A percentile compares a stretch with the other conserved stretches of the same genome.
Evolutionary conservation across 1,140 invertebrate species (phyloP).

Genomic region (Drosophila cardini): DNA sequence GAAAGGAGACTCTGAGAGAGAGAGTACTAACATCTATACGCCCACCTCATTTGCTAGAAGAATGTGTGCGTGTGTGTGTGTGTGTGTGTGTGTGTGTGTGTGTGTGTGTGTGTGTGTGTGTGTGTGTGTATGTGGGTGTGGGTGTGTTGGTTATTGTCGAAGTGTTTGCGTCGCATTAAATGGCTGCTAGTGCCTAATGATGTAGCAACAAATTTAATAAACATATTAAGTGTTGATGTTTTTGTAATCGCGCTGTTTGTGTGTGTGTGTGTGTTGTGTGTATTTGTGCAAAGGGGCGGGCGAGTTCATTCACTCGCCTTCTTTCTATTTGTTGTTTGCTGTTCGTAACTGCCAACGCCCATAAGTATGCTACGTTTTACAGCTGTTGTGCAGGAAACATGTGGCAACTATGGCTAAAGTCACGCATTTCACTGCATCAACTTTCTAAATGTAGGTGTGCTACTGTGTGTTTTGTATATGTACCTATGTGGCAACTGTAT

Average conservation of each 20-base stretch:
- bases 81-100: constrained; percentile 27
- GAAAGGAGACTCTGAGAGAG: neutral
- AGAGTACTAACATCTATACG: neutral
- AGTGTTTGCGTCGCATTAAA: constrained; percentile 77
- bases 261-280: constrained; percentile 5
- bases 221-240: constrained; percentile 83
- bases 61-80: constrained; percentile 7
- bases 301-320: neutral
- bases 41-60: constrained; percentile 18
- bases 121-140: constrained; percentile 24
- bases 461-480: constrained; percentile 1
- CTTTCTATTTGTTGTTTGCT: constrained; percentile 7
- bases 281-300: neutral
- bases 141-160: constrained; percentile 32
- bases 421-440: neutral
- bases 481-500: constrained; percentile 20
- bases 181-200: constrained; percentile 81
- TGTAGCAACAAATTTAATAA: constrained; percentile 84
- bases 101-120: constrained; percentile 22
- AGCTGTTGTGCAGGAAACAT: constrained; percentile 14
- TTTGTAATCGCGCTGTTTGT: constrained; percentile 67
- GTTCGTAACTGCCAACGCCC: constrained; percentile 11
- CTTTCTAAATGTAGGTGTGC: neutral
- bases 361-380: constrained; percentile 20
- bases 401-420: constrained; percentile 9